A percentile compares a stretch with the other conserved stretches of the same genome.
These are phyloP conservation scores for Saimiri boliviensis DNA, from an alignment of 2,113 vertebrate species.

Conservation along the genomic window DNA sequence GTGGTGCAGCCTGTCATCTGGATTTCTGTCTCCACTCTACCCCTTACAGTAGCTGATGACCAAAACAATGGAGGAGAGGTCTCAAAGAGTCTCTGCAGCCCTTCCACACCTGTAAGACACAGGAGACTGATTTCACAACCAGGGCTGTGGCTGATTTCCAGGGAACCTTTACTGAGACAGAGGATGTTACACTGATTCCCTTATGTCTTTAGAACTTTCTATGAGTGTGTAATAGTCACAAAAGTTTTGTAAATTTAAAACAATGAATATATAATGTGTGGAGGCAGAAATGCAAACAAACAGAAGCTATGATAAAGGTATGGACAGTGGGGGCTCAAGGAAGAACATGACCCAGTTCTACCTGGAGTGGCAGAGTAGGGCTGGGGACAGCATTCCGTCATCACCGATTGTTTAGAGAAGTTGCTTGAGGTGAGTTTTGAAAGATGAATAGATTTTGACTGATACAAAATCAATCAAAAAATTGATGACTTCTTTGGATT, in stretches of 20 bases:
- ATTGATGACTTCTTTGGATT: neutral
- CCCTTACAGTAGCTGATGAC: neutral
- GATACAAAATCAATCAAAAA: neutral
- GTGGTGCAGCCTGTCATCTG: neutral
- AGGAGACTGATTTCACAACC: neutral
- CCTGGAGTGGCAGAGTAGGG: neutral
- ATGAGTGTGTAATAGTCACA: neutral
- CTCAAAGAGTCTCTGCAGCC: neutral
- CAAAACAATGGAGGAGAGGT: too few relatives aligned
- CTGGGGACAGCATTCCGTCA: neutral
- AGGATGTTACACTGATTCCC: neutral
- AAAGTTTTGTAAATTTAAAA: neutral
- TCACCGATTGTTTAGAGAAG: too few relatives aligned
- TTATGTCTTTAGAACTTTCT: neutral
- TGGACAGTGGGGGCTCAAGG: neutral
- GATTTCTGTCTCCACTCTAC: neutral
- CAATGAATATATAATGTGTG: neutral
- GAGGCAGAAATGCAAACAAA: neutral
- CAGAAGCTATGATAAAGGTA: neutral
- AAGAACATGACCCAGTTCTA: neutral
- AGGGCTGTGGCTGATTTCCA: neutral
- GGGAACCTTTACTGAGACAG: neutral
- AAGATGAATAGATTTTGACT: neutral
- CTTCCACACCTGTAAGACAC: fast-evolving
- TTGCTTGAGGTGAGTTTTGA: neutral